Conservation (phyloP, 2,888 invertebrate species). For the Molanna angustata region DNA sequence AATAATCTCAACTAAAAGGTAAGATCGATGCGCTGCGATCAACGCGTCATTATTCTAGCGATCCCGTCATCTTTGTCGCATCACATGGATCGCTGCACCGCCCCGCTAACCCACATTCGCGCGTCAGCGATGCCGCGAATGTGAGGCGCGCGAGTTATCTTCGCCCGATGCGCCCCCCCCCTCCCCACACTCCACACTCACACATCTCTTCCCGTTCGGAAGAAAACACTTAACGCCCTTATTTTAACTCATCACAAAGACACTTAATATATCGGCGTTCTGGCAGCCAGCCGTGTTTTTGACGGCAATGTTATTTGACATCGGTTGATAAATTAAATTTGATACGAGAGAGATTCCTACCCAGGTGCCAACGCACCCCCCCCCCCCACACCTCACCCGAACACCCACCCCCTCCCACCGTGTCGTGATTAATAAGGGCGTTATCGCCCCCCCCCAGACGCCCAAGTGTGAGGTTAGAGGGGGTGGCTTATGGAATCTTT, state of each 20-base stretch:
- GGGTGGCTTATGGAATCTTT: conserved; percentile 13
- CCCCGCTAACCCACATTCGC: no score
- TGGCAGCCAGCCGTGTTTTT: conserved; percentile 27
- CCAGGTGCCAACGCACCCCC: conserved; percentile 1
- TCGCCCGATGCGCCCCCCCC: no score
- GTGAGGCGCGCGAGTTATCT: no score
- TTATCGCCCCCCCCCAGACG: conserved; percentile 1
- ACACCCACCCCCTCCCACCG: conserved; percentile 1
- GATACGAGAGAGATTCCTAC: conserved; percentile 25
- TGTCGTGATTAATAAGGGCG: conserved; percentile 11
- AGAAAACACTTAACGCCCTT: no score
- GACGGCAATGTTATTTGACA: conserved; percentile 32
- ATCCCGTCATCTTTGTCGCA: no score
- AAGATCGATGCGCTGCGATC: no score
- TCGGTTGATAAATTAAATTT: conserved; percentile 34
- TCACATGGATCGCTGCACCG: no score
- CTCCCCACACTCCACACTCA: conserved; percentile 7
- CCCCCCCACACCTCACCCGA: conserved; percentile 1
- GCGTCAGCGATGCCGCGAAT: no score
- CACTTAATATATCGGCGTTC: conserved; percentile 33
- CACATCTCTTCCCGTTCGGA: conserved; percentile 5
- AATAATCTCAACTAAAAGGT: no score
- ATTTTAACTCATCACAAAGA: conserved; percentile 14
- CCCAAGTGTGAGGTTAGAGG: neutral
- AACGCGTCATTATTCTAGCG: no score